Evolutionary conservation across 2,888 invertebrate species (phyloP).

Genomic region (Petrolisthes cinctipes): DNA sequence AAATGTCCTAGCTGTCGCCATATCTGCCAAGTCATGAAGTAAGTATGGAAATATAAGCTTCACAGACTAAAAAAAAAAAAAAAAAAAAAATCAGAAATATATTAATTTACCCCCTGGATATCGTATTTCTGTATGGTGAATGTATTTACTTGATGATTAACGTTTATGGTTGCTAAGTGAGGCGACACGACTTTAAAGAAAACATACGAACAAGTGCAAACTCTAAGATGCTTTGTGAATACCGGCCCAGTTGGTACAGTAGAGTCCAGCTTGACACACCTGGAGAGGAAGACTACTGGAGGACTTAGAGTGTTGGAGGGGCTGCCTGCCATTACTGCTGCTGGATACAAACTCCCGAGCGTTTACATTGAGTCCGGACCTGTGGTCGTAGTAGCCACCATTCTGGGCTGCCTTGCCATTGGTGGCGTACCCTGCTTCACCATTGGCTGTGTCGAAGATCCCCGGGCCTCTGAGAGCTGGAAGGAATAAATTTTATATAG

Average conservation of each 20-base stretch:
- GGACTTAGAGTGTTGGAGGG: conserved; percentile 68
- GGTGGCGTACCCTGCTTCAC: conserved; percentile 23
- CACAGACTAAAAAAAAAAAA: too few species aligned
- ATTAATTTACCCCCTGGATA: too few species aligned
- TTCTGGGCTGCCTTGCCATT: conserved; percentile 49
- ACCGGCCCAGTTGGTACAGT: not conserved
- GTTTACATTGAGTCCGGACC: conserved; percentile 82
- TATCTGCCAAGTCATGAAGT: too few species aligned
- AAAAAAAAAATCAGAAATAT: too few species aligned
- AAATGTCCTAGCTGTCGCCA: too few species aligned
- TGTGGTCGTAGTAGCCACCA: conserved; percentile 18
- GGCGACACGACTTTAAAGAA: too few species aligned
- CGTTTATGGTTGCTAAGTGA: too few species aligned
- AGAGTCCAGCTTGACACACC: conserved; percentile 29
- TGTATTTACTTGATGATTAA: too few species aligned
- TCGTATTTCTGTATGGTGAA: too few species aligned
- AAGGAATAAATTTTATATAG: not conserved
- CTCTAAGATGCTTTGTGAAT: too few species aligned
- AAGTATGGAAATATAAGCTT: too few species aligned
- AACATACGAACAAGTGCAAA: too few species aligned
- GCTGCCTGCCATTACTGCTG: conserved; percentile 68
- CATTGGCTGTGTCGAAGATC: conserved; percentile 56
- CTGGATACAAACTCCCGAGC: conserved; percentile 83
- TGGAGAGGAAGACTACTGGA: conserved; percentile 64
- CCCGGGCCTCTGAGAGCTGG: conserved; percentile 56